Conservation (phyloP, 2,797 vertebrate genomes). For the Mareca strepera region DNA sequence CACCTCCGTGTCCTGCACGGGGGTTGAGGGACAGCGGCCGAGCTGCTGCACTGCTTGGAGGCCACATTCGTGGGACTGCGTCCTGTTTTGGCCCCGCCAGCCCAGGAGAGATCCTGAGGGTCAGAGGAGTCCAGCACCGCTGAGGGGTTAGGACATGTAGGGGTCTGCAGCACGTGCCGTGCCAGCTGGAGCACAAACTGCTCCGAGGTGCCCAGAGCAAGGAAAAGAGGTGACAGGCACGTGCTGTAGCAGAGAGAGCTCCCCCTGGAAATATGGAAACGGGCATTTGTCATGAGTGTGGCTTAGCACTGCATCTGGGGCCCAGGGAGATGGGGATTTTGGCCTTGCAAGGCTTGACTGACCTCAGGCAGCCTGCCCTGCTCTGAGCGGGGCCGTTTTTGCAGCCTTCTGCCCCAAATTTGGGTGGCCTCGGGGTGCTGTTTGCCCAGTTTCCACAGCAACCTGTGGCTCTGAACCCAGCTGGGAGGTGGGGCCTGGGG, state of each 20-base stretch:
- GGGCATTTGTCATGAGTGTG: background rate
- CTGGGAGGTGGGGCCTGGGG: constrained; percentile 58
- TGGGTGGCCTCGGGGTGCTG: background rate
- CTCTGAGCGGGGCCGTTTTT: constrained; percentile 1
- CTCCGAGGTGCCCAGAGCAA: background rate
- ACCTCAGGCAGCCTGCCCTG: background rate
- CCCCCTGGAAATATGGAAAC: background rate
- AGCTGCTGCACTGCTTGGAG: background rate
- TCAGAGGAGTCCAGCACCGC: background rate
- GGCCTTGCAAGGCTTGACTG: background rate
- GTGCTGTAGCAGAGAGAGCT: background rate
- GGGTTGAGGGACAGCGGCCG: background rate
- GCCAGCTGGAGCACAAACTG: background rate
- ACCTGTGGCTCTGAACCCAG: background rate
- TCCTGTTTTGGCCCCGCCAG: background rate
- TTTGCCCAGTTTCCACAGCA: constrained; percentile 36
- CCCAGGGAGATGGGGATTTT: background rate
- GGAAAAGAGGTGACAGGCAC: background rate
- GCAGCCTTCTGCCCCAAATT: background rate
- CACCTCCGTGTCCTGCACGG: accelerated
- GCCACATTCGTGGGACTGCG: background rate
- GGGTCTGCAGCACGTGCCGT: background rate
- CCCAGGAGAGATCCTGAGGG: background rate
- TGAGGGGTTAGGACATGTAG: background rate
- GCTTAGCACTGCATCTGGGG: background rate